A percentile compares a stretch with the other conserved stretches of the same genome.
These are phyloP conservation scores for Argyresthia goedartella DNA, from an alignment of 2,888 invertebrate species.

Conservation along the genomic window DNA sequence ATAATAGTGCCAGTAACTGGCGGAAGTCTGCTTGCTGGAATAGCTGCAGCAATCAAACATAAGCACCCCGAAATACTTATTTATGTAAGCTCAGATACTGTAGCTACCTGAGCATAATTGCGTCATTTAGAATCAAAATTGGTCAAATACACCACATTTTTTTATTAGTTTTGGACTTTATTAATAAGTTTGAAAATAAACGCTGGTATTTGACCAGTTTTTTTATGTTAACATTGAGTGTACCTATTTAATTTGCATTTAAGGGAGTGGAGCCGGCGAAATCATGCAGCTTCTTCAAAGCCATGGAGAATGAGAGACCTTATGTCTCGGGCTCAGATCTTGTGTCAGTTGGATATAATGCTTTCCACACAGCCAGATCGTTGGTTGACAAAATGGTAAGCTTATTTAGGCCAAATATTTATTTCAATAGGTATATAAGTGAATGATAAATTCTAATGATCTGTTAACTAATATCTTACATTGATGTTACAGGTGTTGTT, in stretches of 20 bases:
- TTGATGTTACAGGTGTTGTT: slow-evolving; percentile 68
- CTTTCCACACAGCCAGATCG: slow-evolving; percentile 45
- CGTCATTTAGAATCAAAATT: too few species aligned
- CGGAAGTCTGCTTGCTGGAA: slow-evolving; percentile 90
- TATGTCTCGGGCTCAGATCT: slow-evolving; percentile 83
- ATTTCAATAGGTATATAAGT: not conserved
- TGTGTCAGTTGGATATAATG: slow-evolving; percentile 47
- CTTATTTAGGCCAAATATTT: not conserved
- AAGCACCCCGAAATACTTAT: slow-evolving; percentile 85
- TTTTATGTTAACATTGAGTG: too few species aligned
- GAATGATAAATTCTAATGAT: not conserved
- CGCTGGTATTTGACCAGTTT: too few species aligned
- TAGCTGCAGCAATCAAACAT: slow-evolving; percentile 88
- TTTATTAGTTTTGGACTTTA: too few species aligned
- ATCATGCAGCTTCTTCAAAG: slow-evolving; percentile 48
- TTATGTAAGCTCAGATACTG: slow-evolving; percentile 76
- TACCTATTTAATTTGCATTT: not conserved
- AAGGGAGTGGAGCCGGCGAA: slow-evolving; percentile 54
- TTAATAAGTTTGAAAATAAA: too few species aligned
- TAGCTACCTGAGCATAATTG: not conserved
- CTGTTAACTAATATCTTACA: not conserved
- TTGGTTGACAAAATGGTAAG: slow-evolving; percentile 60
- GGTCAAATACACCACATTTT: too few species aligned
- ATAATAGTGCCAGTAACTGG: slow-evolving; percentile 93
- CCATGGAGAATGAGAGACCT: slow-evolving; percentile 61